Evolutionary conservation across 2,797 vertebrate species (phyloP).

Genomic region (Falco peregrinus): DNA sequence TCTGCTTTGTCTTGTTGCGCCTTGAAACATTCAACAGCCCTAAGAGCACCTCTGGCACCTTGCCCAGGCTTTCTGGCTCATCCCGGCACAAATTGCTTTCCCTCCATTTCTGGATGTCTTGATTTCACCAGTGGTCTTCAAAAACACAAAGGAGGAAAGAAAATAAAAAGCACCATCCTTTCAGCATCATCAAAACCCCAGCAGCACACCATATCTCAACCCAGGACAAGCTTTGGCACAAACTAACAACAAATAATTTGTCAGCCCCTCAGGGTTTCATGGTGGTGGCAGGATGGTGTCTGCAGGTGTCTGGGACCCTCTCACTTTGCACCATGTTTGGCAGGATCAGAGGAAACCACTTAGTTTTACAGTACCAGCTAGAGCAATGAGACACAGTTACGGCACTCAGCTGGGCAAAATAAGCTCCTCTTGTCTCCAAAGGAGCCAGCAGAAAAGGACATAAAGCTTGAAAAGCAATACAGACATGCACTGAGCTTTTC

Average conservation of each 20-base stretch:
- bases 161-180: neutral
- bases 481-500: neutral
- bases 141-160: neutral
- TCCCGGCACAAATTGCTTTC: neutral
- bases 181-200: neutral
- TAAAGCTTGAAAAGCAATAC: neutral
- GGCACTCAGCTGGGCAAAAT: neutral
- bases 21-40: conserved; percentile 19
- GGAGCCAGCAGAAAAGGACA: neutral
- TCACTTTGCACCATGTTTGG: conserved; percentile 60
- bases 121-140: neutral
- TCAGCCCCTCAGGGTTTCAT: neutral
- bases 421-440: neutral
- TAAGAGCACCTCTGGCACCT: conserved; percentile 51
- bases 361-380: neutral
- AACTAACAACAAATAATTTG: neutral
- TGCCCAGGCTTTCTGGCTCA: conserved; percentile 1
- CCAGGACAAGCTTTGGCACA: neutral
- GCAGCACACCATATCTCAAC: neutral
- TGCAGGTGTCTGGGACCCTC: neutral
- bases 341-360: conserved; percentile 20
- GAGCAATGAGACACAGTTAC: neutral
- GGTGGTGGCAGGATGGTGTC: neutral
- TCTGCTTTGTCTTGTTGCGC: conserved; percentile 36
- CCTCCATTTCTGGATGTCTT: neutral